A percentile compares a stretch with the other conserved stretches of the same genome.
phyloP scores from a whole-genome alignment of 2,797 vertebrate species.

The Pempheris klunzingeri region DNA sequence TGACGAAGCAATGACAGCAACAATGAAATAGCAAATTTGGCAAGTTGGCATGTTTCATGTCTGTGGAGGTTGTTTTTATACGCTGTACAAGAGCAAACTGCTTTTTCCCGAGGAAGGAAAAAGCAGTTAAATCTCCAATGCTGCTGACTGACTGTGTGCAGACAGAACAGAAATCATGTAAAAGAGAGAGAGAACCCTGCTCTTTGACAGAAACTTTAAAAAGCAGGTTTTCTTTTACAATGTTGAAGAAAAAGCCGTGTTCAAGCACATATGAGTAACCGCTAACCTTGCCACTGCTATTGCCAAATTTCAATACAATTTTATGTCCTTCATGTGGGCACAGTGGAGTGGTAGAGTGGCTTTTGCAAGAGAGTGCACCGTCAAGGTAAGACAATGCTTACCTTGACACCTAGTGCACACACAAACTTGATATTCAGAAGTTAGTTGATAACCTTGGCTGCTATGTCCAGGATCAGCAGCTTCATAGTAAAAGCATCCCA shows the following conservation, averaged over 20 bases:
- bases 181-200: conserved; percentile 21
- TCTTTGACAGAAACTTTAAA: conserved; percentile 25
- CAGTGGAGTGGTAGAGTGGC: background rate
- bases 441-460: background rate
- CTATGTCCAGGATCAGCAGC: background rate
- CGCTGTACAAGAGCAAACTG: conserved; percentile 21
- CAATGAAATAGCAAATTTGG: conserved; percentile 34
- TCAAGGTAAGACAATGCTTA: background rate
- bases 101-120: conserved; percentile 26
- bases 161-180: conserved; percentile 28
- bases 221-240: conserved; percentile 1
- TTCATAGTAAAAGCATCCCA: background rate
- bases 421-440: background rate
- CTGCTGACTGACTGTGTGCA: conserved; percentile 22
- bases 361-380: background rate
- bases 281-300: background rate
- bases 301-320: background rate
- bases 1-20: conserved; percentile 3
- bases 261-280: background rate
- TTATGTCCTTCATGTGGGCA: background rate
- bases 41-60: conserved; percentile 38
- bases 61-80: conserved; percentile 41
- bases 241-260: background rate
- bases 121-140: background rate
- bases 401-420: background rate